These are phyloP conservation scores for Xylocopa sonorina DNA, from an alignment of 1,140 invertebrate genomes.

Conservation along the genomic window DNA sequence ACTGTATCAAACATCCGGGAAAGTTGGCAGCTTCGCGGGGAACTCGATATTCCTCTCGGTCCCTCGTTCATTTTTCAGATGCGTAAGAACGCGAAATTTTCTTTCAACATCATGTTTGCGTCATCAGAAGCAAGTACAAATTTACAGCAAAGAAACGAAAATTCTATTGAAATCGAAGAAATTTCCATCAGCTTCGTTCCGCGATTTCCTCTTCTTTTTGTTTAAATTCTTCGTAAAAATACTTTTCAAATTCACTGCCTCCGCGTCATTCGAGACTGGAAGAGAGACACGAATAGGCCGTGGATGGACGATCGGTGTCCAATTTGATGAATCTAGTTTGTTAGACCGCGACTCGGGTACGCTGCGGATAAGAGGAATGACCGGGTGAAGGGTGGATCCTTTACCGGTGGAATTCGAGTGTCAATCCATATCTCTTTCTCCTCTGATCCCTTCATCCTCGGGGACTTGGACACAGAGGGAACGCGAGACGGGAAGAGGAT, in stretches of 20 bases:
- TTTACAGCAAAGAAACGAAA: too few relatives aligned
- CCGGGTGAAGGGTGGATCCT: constrained; percentile 54
- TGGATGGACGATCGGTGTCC: constrained; percentile 59
- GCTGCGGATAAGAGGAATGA: constrained; percentile 62
- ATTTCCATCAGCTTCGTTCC: too few relatives aligned
- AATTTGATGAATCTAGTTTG: constrained; percentile 69
- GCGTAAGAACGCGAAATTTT: too few relatives aligned
- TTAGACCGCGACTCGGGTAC: constrained; percentile 46
- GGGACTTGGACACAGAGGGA: constrained; percentile 59
- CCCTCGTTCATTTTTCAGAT: not conserved
- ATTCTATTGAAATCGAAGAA: too few relatives aligned
- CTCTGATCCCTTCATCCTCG: constrained; percentile 66
- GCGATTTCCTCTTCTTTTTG: too few relatives aligned
- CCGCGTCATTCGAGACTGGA: too few relatives aligned
- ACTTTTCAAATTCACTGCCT: too few relatives aligned
- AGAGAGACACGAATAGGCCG: constrained; percentile 18
- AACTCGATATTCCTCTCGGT: constrained; percentile 22
- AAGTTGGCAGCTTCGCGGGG: constrained; percentile 23
- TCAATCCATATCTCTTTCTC: constrained; percentile 66
- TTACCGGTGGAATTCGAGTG: constrained; percentile 61
- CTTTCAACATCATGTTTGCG: too few relatives aligned
- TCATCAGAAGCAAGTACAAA: too few relatives aligned
- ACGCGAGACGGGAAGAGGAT: constrained; percentile 40
- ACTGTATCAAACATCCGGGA: constrained; percentile 65
- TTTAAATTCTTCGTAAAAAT: not conserved